Evolutionary conservation across 2,113 vertebrate genomes (phyloP).

Genomic region (Sphyrna mokarran): DNA sequence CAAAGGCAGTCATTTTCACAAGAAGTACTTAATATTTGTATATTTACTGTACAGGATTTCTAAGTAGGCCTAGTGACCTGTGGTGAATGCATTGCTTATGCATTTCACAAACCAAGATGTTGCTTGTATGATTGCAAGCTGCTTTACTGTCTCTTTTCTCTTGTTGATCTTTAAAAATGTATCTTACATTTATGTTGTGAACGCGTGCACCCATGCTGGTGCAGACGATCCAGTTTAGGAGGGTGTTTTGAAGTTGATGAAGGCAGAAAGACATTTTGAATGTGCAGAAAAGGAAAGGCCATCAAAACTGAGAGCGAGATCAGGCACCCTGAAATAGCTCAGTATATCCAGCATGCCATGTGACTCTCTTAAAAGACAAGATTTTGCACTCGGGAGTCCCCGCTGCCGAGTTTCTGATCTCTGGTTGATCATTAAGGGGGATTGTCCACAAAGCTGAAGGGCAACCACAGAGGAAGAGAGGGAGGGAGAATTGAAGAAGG

Average conservation of each 20-base stretch:
- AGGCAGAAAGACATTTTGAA: background rate
- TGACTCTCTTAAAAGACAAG: background rate
- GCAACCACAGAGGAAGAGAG: no score
- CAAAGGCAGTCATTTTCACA: conserved; percentile 66
- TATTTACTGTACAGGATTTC: conserved; percentile 56
- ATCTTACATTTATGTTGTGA: background rate
- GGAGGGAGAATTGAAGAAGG: no score
- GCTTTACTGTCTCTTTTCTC: conserved; percentile 45
- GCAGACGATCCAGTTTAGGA: background rate
- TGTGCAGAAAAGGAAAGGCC: background rate
- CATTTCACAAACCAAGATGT: conserved; percentile 43
- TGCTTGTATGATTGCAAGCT: conserved; percentile 23
- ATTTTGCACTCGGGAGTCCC: background rate
- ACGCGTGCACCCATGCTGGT: background rate
- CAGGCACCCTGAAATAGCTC: background rate
- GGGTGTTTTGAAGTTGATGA: background rate
- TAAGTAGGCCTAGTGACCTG: conserved; percentile 85
- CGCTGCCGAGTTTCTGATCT: background rate
- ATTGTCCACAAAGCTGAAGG: background rate
- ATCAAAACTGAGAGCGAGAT: background rate
- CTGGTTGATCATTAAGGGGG: background rate
- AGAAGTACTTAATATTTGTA: conserved; percentile 56
- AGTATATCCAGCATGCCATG: background rate
- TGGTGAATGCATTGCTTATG: conserved; percentile 77
- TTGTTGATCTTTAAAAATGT: conserved; percentile 46